These are phyloP conservation scores for Python bivittatus DNA, from an alignment of 2,113 vertebrate species.

Conservation along the genomic window DNA sequence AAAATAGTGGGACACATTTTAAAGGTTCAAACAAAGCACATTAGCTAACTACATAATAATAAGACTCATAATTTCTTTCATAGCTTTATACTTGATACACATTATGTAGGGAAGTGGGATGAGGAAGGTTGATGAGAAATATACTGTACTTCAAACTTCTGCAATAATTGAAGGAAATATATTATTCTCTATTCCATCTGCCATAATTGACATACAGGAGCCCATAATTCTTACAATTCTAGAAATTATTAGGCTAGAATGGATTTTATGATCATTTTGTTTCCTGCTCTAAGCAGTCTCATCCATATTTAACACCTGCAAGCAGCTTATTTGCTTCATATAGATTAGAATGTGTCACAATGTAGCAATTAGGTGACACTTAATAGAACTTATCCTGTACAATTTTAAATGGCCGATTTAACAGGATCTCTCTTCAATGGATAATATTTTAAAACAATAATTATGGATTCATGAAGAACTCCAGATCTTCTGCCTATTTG, in stretches of 20 bases:
- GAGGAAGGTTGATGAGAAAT: neutral
- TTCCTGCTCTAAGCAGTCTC: neutral
- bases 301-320: neutral
- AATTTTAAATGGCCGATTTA: neutral
- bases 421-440: neutral
- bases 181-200: fast-evolving
- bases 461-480: neutral
- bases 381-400: neutral
- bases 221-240: neutral
- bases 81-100: neutral
- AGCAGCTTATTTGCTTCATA: neutral
- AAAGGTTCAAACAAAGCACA: neutral
- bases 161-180: neutral
- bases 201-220: neutral
- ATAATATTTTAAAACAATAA: neutral
- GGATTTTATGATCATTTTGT: neutral
- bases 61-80: neutral
- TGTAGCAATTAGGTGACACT: neutral
- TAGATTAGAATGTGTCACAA: neutral
- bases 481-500: neutral
- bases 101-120: neutral
- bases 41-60: neutral
- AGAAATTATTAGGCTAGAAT: neutral
- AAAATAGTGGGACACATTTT: constrained; percentile 30
- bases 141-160: neutral